A percentile compares a stretch with the other conserved stretches of the same genome.
These are phyloP conservation scores for Tiliqua scincoides DNA, from an alignment of 2,113 vertebrate genomes.

Conservation along the genomic window DNA sequence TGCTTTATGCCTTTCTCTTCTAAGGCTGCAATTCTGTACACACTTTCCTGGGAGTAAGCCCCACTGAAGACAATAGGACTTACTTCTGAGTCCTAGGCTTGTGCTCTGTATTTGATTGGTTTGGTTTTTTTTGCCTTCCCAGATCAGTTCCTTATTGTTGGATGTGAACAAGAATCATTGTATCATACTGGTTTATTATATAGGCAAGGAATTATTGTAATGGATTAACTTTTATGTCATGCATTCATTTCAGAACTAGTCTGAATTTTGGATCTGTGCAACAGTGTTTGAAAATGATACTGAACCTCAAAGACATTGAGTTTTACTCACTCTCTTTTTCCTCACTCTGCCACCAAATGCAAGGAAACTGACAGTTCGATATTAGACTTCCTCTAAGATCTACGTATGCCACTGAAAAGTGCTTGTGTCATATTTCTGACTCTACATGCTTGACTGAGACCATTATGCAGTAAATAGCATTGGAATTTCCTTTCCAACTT, in stretches of 20 bases:
- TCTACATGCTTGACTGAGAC: conserved; percentile 53
- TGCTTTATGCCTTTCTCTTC: background rate
- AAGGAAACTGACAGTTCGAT: conserved; percentile 57
- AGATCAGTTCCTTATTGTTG: background rate
- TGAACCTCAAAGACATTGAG: conserved; percentile 35
- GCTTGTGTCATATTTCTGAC: conserved; percentile 42
- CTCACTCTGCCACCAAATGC: conserved; percentile 38
- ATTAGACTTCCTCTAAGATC: conserved; percentile 48
- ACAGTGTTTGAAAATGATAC: conserved; percentile 35
- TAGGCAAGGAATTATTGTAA: background rate
- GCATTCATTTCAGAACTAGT: conserved; percentile 49
- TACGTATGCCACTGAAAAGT: conserved; percentile 42
- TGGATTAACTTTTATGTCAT: background rate
- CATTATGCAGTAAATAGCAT: conserved; percentile 37
- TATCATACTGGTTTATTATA: background rate
- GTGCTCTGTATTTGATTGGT: background rate
- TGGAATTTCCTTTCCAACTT: conserved; percentile 9
- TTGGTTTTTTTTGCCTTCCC: background rate
- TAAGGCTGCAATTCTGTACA: background rate
- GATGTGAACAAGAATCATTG: background rate
- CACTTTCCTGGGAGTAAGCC: too few species aligned
- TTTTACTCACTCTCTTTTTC: conserved; percentile 38
- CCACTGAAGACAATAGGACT: too few species aligned
- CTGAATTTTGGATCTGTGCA: conserved; percentile 47
- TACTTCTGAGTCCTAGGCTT: too few species aligned